phyloP scores from a whole-genome alignment of 92 coral and sea anemone genomes.

The Meandrina meandrites region DNA sequence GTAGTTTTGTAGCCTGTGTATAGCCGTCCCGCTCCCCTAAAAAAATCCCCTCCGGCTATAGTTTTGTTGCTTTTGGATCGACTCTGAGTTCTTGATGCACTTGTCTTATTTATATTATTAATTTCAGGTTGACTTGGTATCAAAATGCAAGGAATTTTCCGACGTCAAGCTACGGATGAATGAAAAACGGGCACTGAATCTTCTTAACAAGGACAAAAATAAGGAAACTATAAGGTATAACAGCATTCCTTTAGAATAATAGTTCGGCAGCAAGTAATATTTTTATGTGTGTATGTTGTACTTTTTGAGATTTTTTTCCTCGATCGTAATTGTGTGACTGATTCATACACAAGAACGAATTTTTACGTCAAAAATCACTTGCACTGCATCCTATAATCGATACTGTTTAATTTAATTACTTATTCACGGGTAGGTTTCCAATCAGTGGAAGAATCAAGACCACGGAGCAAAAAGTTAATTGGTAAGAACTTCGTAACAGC shows the following conservation, averaged over 20 bases:
- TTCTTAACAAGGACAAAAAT: constrained; percentile 92
- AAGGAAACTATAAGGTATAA: constrained; percentile 85
- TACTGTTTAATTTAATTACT: background rate
- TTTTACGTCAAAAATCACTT: background rate
- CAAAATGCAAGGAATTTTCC: constrained; percentile 94
- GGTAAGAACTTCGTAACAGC: constrained; percentile 49
- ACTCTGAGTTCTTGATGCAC: background rate
- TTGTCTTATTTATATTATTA: background rate
- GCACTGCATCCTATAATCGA: background rate
- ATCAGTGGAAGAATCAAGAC: constrained; percentile 89
- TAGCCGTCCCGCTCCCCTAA: too few relatives aligned
- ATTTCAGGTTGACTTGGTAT: constrained; percentile 78
- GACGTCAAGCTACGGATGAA: constrained; percentile 88
- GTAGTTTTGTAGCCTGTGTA: background rate
- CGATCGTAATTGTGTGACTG: too few relatives aligned
- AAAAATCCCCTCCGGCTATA: too few relatives aligned
- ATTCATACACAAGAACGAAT: background rate
- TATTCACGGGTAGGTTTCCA: constrained; percentile 73
- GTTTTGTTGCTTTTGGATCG: background rate
- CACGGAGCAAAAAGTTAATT: constrained; percentile 93
- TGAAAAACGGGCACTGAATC: constrained; percentile 86
- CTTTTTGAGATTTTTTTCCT: too few relatives aligned
- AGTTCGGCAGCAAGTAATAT: too few relatives aligned
- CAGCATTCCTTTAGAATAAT: background rate
- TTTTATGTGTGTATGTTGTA: too few relatives aligned